phyloP scores from a whole-genome alignment of 2,113 vertebrate genomes.

The Callipepla squamata region DNA sequence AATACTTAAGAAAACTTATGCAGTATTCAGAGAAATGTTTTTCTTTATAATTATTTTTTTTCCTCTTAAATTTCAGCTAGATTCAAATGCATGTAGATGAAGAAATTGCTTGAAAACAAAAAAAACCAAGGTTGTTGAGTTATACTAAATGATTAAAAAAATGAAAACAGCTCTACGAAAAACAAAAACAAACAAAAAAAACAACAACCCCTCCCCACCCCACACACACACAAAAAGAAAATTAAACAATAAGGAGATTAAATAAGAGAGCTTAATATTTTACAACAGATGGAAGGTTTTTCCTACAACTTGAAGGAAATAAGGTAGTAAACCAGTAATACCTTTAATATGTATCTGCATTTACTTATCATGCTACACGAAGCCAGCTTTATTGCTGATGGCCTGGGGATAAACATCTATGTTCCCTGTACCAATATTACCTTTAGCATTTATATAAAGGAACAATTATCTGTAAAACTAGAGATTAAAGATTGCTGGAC shows the following conservation, averaged over 20 bases:
- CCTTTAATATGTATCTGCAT: slow-evolving; percentile 60
- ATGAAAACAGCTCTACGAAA: neutral
- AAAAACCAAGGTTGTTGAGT: neutral
- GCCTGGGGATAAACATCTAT: slow-evolving; percentile 61
- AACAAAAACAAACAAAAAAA: neutral
- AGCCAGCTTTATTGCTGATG: slow-evolving; percentile 65
- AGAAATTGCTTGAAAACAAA: neutral
- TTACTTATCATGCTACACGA: slow-evolving; percentile 60
- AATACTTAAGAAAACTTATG: neutral
- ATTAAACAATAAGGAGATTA: slow-evolving; percentile 64
- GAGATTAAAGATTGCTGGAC: slow-evolving; percentile 7
- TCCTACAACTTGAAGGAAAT: slow-evolving; percentile 36
- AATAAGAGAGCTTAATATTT: slow-evolving; percentile 30
- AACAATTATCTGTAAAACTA: slow-evolving; percentile 14
- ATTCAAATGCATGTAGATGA: neutral
- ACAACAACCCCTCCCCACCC: no score
- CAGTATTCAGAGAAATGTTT: neutral
- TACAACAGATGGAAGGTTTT: slow-evolving; percentile 60
- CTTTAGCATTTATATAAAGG: slow-evolving; percentile 56
- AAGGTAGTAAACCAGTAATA: slow-evolving; percentile 55
- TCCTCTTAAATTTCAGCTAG: neutral
- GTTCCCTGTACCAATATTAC: slow-evolving; percentile 49
- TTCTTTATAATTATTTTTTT: neutral
- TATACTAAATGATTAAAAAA: slow-evolving; percentile 20
- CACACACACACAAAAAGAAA: neutral